Evolutionary conservation across 2,888 invertebrate genomes (phyloP), one percentile per base, ranked within the genome.

Genomic region (Polydrusus cervinus): DNA sequence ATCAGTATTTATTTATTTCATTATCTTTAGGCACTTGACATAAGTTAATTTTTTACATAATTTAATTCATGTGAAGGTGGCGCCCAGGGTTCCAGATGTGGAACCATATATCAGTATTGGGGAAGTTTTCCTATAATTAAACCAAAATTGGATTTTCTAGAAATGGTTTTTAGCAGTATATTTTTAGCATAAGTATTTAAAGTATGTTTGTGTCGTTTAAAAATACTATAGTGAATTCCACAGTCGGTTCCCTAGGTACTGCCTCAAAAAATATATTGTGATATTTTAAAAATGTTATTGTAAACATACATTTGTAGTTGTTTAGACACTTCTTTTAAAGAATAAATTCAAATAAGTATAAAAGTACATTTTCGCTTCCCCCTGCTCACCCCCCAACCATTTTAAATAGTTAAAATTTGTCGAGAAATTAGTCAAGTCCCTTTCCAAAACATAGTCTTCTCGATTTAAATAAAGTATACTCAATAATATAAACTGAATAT

Each of bases 231-330:
- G 25, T 25, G 5, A 25, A 25, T 25, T 25, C 49, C 18, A 51
- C 13, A 57, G 13, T 57, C 11, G n/a, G 20, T 2, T 13, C 43
- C 40, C 10, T 47, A 62, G 45, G 25, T 45, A 30, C 62, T 70
- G 14, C 57, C 61, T 62, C 34, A 8, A 34, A 61, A n/a, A 49
- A 71, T 53, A 20, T 51, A 71, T 71, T 71, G 71, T 71, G 71
- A 71, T 71, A 71, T 71, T 71, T 71, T 71, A 71, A 71, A 71
- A 45, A 57, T 65, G 66, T 71, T 71, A 71, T 71, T 71, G 34
- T 51, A 71, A 71, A 64, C 62, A 34, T 34, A 34, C 7, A 64
- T 71, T 71, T 64, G 61, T 71, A 43, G 71, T 62, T 71, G 61
- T 53, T 55, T 71, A 71, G 64, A 64, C 51, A 71, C 64, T 71